These are phyloP conservation scores for Empis stercorea DNA, from an alignment of 2,888 invertebrate species.

Conservation along the genomic window DNA sequence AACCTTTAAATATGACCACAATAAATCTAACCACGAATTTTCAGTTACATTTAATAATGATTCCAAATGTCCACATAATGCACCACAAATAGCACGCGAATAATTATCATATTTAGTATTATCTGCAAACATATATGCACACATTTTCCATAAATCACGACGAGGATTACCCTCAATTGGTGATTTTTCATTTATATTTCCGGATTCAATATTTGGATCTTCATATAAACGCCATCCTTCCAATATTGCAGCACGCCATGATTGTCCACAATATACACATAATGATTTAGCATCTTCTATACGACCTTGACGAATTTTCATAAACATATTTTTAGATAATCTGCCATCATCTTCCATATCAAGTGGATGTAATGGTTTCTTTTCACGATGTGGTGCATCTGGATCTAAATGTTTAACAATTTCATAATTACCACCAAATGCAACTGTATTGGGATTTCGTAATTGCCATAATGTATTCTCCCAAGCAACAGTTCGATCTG, in stretches of 20 bases:
- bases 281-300: conserved; percentile 72
- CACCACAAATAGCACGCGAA: conserved; percentile 55
- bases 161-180: conserved; percentile 71
- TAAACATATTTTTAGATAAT: conserved; percentile 45
- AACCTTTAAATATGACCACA: conserved; percentile 74
- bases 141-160: conserved; percentile 66
- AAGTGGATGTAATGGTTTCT: conserved; percentile 66
- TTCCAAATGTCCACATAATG: conserved; percentile 70
- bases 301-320: conserved; percentile 72
- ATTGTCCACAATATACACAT: conserved; percentile 76
- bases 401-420: conserved; percentile 69
- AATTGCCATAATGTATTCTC: conserved; percentile 80
- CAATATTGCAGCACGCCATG: conserved; percentile 80
- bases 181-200: conserved; percentile 28
- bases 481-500: conserved; percentile 76
- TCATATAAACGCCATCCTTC: conserved; percentile 84
- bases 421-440: conserved; percentile 44
- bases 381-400: conserved; percentile 73
- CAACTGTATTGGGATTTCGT: conserved; percentile 40
- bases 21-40: conserved; percentile 74
- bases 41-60: conserved; percentile 62
- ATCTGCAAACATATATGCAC: conserved; percentile 48
- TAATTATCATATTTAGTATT: conserved; percentile 44
- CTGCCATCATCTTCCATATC: conserved; percentile 69
- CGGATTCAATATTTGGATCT: conserved; percentile 61